These are phyloP conservation scores for Branchipolynoe longqiensis DNA, from an alignment of 2,888 invertebrate genomes.

Conservation along the genomic window DNA sequence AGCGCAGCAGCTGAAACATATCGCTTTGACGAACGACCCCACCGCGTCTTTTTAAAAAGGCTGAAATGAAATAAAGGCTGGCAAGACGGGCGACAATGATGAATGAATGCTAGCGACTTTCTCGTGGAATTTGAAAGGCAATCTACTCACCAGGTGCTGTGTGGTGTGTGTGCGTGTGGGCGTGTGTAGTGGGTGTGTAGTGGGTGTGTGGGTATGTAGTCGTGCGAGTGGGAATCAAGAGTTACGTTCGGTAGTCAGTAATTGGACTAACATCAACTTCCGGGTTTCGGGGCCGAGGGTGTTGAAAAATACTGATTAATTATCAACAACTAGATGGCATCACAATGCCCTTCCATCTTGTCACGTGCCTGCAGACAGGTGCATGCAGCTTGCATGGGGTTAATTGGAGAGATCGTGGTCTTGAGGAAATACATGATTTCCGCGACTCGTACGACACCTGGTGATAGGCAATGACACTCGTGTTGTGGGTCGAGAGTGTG, in stretches of 20 bases:
- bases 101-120: constrained; percentile 18
- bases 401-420: constrained; percentile 6
- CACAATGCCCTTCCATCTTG: neutral
- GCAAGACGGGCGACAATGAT: neutral
- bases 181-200: too few species aligned
- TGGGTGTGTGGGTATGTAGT: too few species aligned
- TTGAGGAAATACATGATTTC: too few species aligned
- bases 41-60: neutral
- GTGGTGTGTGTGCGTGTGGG: too few species aligned
- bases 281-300: neutral
- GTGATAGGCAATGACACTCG: too few species aligned
- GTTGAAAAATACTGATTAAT: constrained; percentile 46
- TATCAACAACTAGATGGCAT: neutral
- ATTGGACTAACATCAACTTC: constrained; percentile 14
- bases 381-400: constrained; percentile 9
- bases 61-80: neutral
- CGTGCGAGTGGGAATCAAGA: neutral
- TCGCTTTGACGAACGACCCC: neutral
- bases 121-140: constrained; percentile 12
- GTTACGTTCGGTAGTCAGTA: constrained; percentile 15
- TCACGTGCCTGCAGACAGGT: too few species aligned
- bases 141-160: neutral
- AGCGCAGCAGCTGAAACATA: neutral
- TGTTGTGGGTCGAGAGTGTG: too few species aligned
- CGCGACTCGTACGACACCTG: too few species aligned